Evolutionary conservation across 2,888 invertebrate genomes (phyloP), one percentile per base, ranked within the genome.

Genomic region (Platycnemis pennipes): DNA sequence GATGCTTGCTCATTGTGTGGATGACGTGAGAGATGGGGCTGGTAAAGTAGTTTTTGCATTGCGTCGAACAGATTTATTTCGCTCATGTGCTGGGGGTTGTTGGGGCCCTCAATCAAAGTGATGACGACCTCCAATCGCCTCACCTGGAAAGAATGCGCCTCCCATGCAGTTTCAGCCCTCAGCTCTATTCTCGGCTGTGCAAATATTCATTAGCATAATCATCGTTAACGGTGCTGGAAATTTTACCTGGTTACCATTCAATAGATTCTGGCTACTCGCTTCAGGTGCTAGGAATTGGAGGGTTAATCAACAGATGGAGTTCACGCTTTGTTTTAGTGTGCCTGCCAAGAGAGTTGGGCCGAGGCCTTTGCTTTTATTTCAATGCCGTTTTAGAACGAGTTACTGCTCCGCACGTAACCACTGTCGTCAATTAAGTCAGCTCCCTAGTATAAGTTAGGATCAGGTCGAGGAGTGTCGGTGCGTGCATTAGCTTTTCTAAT

Each of bases 281-380:
- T 37, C 37, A 77, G 77, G 37, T 5, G 77, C 37, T 77, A 2
- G 2, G 31, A 77, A 37, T 77, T 77, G 37, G 11, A 37, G 37
- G 77, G 31, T 37, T 31, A 77, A 26, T 77, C 77, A 77, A 37
- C 37, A 77, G 77, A 77, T 77, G 77, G 77, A 77, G 77, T 77
- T 31, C 37, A 77, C 37, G 77, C 77, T 77, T 77, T 77, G 77
- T 77, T 77, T 77, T 77, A 16, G 31, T 31, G 37, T 37, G 0
- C 37, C 77, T 11, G 77, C 37, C 31, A 77, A 37, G 77, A 37
- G 31, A 4, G 31, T 13, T 31, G 69, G 63, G 77, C 26, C 26
- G 8, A 13, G 77, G 77, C 77, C 13, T 37, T 31, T 37, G 37
- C 4, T 37, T 77, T 26, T 37, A 77, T 77, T 77, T 63, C 63